Conservation (phyloP, 2,797 vertebrate genomes). For the Salarias fasciatus region DNA sequence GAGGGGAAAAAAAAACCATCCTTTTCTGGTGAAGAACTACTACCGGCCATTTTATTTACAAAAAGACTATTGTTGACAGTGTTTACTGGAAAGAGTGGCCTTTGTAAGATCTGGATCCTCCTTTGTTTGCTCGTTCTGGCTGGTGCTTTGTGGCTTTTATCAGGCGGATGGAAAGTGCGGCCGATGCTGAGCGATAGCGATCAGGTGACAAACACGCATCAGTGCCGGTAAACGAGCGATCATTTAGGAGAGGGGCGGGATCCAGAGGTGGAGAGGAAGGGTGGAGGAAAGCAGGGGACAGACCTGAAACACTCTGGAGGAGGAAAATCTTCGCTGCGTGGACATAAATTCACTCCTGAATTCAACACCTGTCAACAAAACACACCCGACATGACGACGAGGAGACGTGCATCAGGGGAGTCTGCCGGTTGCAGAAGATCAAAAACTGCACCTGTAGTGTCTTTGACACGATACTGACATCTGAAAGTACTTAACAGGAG, state of each 20-base stretch:
- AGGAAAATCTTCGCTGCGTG: constrained; percentile 22
- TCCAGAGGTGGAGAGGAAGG: constrained; percentile 38
- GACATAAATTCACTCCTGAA: constrained; percentile 40
- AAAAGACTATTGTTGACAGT: constrained; percentile 45
- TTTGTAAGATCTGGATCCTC: constrained; percentile 59
- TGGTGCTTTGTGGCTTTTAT: constrained; percentile 41
- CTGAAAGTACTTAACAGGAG: background rate
- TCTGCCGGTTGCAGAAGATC: constrained; percentile 43
- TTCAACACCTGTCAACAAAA: constrained; percentile 40
- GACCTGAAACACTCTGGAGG: constrained; percentile 25
- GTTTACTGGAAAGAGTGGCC: constrained; percentile 48
- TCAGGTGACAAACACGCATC: constrained; percentile 54
- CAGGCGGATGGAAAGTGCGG: constrained; percentile 28
- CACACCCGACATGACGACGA: constrained; percentile 17
- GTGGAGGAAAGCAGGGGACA: constrained; percentile 26
- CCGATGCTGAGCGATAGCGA: constrained; percentile 13
- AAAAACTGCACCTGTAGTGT: constrained; percentile 38
- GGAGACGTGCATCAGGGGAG: constrained; percentile 21
- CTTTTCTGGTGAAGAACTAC: constrained; percentile 34
- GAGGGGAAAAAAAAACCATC: constrained; percentile 33
- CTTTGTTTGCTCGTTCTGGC: constrained; percentile 51
- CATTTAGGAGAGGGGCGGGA: constrained; percentile 43
- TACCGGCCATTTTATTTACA: constrained; percentile 40
- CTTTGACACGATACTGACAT: background rate
- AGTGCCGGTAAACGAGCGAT: constrained; percentile 46